These are phyloP conservation scores for Myotis planiceps DNA, from an alignment of 2,797 vertebrate genomes.

Conservation along the genomic window DNA sequence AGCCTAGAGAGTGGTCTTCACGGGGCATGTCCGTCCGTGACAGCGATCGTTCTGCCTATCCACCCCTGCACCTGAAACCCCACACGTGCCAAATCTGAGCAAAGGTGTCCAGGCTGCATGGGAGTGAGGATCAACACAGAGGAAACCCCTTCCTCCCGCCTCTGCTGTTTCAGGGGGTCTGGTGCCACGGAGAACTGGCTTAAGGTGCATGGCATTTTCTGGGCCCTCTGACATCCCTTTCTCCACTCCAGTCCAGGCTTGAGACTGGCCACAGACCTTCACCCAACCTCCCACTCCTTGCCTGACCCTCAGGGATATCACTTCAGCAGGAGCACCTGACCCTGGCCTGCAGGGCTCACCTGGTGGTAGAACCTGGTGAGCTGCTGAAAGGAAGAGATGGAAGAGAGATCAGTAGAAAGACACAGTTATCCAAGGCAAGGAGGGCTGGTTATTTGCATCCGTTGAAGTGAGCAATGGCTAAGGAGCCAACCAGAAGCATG, in stretches of 20 bases:
- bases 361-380: neutral
- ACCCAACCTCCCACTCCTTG: neutral
- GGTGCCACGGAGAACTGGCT: neutral
- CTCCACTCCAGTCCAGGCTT: neutral
- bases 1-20: neutral
- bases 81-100: neutral
- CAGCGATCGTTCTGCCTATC: neutral
- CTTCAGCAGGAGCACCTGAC: rapidly evolving
- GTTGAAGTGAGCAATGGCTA: neutral
- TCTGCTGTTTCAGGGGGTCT: neutral
- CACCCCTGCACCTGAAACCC: neutral
- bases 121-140: neutral
- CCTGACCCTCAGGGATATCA: rapidly evolving
- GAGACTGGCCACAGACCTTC: neutral
- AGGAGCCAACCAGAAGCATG: neutral
- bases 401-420: neutral
- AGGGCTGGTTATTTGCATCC: neutral
- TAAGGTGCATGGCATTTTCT: neutral
- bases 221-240: neutral
- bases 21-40: rapidly evolving
- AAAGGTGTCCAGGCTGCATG: neutral
- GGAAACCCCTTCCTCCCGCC: neutral
- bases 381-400: neutral
- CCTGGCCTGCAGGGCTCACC: neutral
- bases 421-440: neutral